phyloP scores from a whole-genome alignment of 1,140 invertebrate species.

The Heterodera schachtii region DNA sequence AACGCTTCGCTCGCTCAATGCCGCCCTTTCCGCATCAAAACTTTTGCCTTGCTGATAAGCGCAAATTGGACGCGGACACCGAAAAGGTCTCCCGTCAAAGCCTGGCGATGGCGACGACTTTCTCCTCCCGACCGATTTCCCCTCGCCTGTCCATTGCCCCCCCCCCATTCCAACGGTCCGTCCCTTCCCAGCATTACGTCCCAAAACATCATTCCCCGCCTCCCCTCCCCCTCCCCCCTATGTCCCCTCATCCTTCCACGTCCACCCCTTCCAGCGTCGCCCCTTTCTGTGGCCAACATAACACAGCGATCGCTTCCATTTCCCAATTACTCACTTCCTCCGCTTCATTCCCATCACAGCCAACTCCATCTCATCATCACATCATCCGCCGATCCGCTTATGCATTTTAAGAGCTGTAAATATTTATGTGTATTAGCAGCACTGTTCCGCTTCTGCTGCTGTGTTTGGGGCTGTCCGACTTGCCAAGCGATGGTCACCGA shows the following conservation, averaged over 20 bases:
- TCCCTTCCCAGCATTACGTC: not conserved
- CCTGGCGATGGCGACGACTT: not conserved
- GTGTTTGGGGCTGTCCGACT: not conserved
- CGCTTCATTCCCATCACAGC: not conserved
- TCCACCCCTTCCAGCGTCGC: not conserved
- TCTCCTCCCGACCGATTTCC: not conserved
- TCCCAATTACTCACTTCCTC: not conserved
- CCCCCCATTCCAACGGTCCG: not conserved
- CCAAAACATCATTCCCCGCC: not conserved
- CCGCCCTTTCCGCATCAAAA: not conserved
- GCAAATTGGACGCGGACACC: not conserved
- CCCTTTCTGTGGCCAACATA: not conserved
- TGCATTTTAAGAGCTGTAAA: not conserved
- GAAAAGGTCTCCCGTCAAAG: not conserved
- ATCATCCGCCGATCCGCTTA: not conserved
- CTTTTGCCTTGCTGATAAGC: not conserved
- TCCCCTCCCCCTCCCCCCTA: too few relatives aligned
- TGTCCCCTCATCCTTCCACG: too few relatives aligned
- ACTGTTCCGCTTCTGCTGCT: not conserved
- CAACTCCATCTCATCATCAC: too few relatives aligned
- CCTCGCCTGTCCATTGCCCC: not conserved
- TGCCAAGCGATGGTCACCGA: not conserved
- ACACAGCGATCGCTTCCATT: not conserved
- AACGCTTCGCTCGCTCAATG: not conserved
- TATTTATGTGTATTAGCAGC: too few relatives aligned